phyloP scores from a whole-genome alignment of 2,888 invertebrate species.

The Cactoblastis cactorum region DNA sequence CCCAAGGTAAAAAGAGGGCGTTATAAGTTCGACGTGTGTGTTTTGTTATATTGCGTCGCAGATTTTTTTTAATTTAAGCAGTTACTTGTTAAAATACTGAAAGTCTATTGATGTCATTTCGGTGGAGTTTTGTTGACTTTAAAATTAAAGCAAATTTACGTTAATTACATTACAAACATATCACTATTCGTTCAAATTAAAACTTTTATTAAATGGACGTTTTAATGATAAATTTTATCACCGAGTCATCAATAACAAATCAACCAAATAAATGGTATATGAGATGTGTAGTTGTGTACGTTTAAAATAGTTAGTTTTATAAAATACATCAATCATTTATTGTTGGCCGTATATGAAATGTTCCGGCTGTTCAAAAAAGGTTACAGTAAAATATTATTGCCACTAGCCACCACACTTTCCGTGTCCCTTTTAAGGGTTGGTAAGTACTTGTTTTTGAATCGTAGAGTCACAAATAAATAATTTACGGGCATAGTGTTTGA shows the following conservation, averaged over 20 bases:
- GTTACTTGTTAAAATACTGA: no score
- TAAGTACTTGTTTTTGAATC: no score
- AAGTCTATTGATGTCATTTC: no score
- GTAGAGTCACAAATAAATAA: no score
- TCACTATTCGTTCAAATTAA: no score
- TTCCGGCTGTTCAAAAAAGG: constrained; percentile 10
- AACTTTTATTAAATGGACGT: background rate
- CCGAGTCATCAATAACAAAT: constrained; percentile 4
- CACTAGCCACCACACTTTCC: constrained; percentile 9
- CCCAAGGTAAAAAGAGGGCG: no score
- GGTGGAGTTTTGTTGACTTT: background rate
- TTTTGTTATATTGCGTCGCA: no score
- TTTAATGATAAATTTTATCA: background rate
- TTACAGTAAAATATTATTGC: constrained; percentile 13
- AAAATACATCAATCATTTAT: constrained; percentile 15
- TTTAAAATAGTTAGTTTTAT: constrained; percentile 7
- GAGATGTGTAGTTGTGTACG: background rate
- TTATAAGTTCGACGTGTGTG: no score
- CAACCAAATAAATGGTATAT: constrained; percentile 4
- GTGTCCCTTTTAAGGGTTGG: background rate
- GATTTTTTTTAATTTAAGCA: no score
- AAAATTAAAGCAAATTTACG: background rate
- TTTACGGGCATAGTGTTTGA: no score
- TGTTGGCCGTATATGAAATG: constrained; percentile 10
- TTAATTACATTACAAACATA: background rate